Percentiles rank a stretch among this genome's conserved stretches.
Conservation (phyloP, 1,140 invertebrate genomes). For the Anadara kagoshimensis region DNA sequence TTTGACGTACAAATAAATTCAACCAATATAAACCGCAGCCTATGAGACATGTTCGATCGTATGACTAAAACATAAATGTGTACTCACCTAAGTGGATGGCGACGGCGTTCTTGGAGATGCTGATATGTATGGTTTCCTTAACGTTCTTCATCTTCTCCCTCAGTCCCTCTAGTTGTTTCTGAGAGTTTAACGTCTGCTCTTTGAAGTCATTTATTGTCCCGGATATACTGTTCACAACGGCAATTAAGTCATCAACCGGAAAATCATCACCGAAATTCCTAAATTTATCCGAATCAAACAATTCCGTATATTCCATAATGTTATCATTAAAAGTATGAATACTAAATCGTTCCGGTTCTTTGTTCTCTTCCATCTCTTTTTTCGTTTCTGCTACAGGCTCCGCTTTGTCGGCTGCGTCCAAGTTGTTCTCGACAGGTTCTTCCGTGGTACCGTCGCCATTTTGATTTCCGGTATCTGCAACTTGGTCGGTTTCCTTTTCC, state of each 20-base stretch:
- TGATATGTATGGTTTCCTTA: slow-evolving; percentile 52
- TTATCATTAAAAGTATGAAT: slow-evolving; percentile 46
- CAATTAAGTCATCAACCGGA: slow-evolving; percentile 51
- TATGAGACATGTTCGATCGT: no score
- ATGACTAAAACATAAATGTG: no score
- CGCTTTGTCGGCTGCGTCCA: neutral
- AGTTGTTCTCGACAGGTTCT: neutral
- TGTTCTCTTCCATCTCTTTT: neutral
- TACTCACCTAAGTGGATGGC: no score
- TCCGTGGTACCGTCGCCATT: neutral
- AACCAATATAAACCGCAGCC: no score
- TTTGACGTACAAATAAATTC: no score
- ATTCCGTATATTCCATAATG: slow-evolving; percentile 42
- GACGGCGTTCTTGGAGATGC: slow-evolving; percentile 33
- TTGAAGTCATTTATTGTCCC: slow-evolving; percentile 46
- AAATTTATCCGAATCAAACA: slow-evolving; percentile 41
- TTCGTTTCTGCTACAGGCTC: neutral
- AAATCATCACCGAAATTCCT: slow-evolving; percentile 36
- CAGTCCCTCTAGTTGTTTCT: slow-evolving; percentile 48
- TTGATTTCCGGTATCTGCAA: neutral
- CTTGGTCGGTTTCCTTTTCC: neutral
- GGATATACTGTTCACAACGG: slow-evolving; percentile 43
- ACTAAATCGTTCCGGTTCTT: slow-evolving; percentile 29
- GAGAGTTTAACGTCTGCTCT: slow-evolving; percentile 38
- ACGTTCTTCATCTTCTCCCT: slow-evolving; percentile 50